These are phyloP conservation scores for Xenopus laevis DNA, from an alignment of 2,113 vertebrate species.

Conservation along the genomic window DNA sequence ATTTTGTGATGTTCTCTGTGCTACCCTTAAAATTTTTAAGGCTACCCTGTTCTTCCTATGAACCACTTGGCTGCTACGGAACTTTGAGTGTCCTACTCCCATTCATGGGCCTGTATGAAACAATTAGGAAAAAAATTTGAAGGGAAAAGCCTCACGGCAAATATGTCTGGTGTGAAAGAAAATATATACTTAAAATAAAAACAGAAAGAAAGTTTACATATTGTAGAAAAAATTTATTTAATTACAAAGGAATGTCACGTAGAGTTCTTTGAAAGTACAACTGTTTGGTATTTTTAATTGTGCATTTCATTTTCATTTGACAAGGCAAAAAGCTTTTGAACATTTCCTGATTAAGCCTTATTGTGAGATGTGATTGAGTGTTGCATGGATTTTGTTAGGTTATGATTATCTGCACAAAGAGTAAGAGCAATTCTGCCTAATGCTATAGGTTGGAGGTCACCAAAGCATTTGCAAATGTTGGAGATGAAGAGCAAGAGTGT, in stretches of 20 bases:
- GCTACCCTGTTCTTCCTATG: too few relatives aligned
- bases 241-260: neutral
- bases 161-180: neutral
- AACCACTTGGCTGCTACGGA: too few relatives aligned
- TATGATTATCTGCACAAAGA: constrained; percentile 14
- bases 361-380: neutral
- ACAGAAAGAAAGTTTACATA: neutral
- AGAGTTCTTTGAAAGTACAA: neutral
- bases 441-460: constrained; percentile 8
- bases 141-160: too few relatives aligned
- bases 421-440: constrained; percentile 9
- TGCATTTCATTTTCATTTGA: constrained; percentile 22
- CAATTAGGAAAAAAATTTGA: too few relatives aligned
- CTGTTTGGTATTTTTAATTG: neutral
- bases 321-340: constrained; percentile 30
- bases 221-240: neutral
- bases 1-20: too few relatives aligned
- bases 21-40: too few relatives aligned
- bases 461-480: constrained; percentile 1
- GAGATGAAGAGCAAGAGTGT: neutral
- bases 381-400: constrained; percentile 3
- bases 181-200: neutral
- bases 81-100: too few relatives aligned
- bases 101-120: too few relatives aligned
- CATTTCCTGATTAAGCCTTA: constrained; percentile 3